phyloP scores from a whole-genome alignment of 2,797 vertebrate genomes.

The Cryptoprocta ferox region DNA sequence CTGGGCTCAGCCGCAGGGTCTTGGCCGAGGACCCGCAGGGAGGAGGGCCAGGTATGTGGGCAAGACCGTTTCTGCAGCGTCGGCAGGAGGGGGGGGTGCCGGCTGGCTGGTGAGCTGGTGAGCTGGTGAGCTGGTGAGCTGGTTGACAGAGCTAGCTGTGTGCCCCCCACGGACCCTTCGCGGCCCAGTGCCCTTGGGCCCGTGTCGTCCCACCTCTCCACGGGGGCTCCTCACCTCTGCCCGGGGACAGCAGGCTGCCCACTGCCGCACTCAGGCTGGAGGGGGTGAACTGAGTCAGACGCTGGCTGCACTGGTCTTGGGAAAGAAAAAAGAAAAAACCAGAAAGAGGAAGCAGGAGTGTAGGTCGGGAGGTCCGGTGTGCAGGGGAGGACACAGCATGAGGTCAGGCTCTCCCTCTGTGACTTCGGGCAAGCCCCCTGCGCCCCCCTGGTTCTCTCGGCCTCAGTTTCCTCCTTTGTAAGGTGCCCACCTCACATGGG shows the following conservation, averaged over 20 bases:
- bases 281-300: background rate
- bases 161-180: fast-evolving
- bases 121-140: background rate
- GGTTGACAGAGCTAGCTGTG: background rate
- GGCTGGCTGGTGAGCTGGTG: background rate
- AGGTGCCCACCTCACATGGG: fast-evolving
- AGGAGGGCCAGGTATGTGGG: background rate
- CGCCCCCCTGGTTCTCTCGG: background rate
- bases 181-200: fast-evolving
- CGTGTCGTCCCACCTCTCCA: fast-evolving
- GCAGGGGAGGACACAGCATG: background rate
- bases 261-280: fast-evolving
- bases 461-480: background rate
- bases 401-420: fast-evolving
- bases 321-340: background rate
- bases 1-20: slow-evolving; percentile 54
- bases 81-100: background rate
- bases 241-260: fast-evolving
- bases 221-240: fast-evolving
- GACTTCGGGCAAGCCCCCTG: fast-evolving
- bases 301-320: background rate
- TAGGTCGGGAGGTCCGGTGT: fast-evolving
- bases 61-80: background rate
- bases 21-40: background rate
- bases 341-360: background rate